Evolutionary conservation across 2,113 vertebrate species (phyloP), one percentile per base, ranked within the genome.

Genomic region (Tragelaphus scriptus): DNA sequence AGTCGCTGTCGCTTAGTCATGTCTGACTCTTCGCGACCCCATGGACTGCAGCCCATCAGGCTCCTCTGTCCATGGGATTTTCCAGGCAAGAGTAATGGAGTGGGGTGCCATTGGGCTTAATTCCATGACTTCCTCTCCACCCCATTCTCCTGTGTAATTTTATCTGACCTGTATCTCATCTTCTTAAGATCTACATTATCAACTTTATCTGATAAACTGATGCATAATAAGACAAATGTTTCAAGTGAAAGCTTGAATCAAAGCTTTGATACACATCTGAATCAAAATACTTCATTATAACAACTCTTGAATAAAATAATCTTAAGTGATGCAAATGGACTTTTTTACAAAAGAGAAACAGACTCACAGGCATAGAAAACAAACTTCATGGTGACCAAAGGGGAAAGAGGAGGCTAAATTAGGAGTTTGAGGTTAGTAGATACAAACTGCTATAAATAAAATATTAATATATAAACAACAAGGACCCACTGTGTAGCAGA

Each of bases 231-330:
- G 59, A 71, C 47, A 82, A 61, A 82, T 40, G 19, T 95, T 95
- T 88, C 44, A 95, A 49, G 6, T 90, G 28, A 93, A 85, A 49
- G n/a, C 59, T 61, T 61, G 59, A 61, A 61, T 61, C 26, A 61
- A 61, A 61, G 59, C 12, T 3, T 94, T 96, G 92, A 97, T 96
- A 71, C 2, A 44, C 1, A 49, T 23, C 44, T 91, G 30, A 75
- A 26, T 79, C 14, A 94, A 93, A 96, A 79, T 85, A 61, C n/a
- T 85, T 90, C 26, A 92, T 91, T 92, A 86, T 88, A 59, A 44
- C 14, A 80, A 9, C 14, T 90, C 28, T 82, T 49, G 0, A 94
- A 87, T 94, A 61, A 92, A 88, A 75, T 95, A 91, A 91, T 80
- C 16, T 81, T 61, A 32, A 80, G 32, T 23, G 79, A 53, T n/a